A percentile compares a stretch with the other conserved stretches of the same genome.
These are phyloP conservation scores for Dasypus novemcinctus DNA, from an alignment of 2,113 vertebrate species.

Conservation along the genomic window DNA sequence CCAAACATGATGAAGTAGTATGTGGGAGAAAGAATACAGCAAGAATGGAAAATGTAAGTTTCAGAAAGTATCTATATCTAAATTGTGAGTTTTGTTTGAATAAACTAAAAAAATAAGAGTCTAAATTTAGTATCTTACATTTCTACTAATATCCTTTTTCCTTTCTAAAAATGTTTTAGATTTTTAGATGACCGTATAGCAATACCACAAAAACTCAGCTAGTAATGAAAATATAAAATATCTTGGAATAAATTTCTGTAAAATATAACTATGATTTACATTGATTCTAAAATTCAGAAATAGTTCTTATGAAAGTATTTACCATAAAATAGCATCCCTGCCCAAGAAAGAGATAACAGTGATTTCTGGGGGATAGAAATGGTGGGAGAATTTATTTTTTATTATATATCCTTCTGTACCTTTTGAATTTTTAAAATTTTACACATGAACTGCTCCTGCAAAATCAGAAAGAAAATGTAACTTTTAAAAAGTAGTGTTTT, in stretches of 20 bases:
- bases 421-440: neutral
- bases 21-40: constrained; percentile 98
- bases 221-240: neutral
- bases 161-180: neutral
- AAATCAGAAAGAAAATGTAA: constrained; percentile 33
- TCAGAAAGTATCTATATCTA: neutral
- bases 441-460: neutral
- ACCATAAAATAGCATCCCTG: neutral
- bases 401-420: neutral
- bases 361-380: neutral
- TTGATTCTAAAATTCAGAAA: constrained; percentile 45
- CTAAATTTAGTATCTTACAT: neutral
- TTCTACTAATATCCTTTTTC: neutral
- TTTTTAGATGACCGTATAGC: neutral
- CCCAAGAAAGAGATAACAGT: neutral
- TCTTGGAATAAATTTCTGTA: neutral
- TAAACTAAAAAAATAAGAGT: constrained; percentile 41
- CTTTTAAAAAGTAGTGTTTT: neutral
- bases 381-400: neutral
- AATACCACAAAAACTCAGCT: neutral
- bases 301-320: constrained; percentile 38
- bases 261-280: neutral
- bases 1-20: constrained; percentile 95
- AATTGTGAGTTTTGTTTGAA: neutral
- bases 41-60: constrained; percentile 96